A percentile compares a stretch with the other conserved stretches of the same genome.
phyloP scores from a whole-genome alignment of 2,113 vertebrate genomes.

The Cavia porcellus region DNA sequence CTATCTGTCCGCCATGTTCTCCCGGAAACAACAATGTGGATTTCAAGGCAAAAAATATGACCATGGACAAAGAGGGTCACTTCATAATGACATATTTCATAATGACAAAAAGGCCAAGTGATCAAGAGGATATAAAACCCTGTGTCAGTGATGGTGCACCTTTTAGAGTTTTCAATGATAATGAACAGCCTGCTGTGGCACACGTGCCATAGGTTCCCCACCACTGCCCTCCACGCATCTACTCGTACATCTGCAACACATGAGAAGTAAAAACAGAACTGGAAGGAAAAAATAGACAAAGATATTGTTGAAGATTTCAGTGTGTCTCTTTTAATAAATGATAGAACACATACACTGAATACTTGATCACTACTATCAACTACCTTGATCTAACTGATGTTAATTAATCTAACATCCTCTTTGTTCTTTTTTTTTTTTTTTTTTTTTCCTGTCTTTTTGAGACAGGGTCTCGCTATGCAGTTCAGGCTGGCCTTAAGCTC shows the following conservation, averaged over 20 bases:
- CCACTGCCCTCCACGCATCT: not conserved
- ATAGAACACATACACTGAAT: not conserved
- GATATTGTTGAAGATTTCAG: not conserved
- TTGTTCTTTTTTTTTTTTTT: not conserved
- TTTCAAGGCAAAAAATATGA: conserved; percentile 25
- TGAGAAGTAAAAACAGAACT: not conserved
- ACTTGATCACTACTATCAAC: not conserved
- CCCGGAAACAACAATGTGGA: not conserved
- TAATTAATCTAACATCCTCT: not conserved
- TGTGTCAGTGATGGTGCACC: too few relatives aligned
- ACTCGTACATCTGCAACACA: not conserved
- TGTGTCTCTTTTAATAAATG: not conserved
- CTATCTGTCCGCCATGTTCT: too few relatives aligned
- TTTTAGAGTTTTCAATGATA: not conserved
- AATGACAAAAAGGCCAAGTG: conserved; percentile 5
- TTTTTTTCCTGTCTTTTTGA: too few relatives aligned
- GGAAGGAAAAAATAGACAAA: conserved; percentile 13
- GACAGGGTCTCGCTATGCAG: too few relatives aligned
- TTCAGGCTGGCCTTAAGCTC: too few relatives aligned
- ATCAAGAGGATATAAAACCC: not conserved
- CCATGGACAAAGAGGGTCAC: not conserved
- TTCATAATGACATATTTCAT: not conserved
- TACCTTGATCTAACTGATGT: conserved; percentile 12
- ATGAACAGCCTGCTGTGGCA: not conserved
- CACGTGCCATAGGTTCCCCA: not conserved